phyloP scores from a whole-genome alignment of 2,888 invertebrate genomes.

The Drosophila trichaetosa region DNA sequence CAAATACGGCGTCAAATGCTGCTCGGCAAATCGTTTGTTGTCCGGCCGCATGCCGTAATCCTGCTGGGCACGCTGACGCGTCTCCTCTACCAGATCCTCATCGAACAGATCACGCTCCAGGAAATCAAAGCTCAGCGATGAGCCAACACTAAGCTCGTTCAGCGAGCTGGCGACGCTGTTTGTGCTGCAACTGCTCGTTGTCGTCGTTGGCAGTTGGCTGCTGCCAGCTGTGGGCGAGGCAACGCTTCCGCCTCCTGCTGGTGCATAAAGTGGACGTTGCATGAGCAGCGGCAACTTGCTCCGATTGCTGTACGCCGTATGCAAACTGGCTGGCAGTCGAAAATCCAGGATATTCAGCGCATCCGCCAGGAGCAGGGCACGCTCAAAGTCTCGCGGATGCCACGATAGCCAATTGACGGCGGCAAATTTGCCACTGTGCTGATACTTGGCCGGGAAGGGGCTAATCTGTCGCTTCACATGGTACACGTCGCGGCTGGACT shows the following conservation, averaged over 20 bases:
- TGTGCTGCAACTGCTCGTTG: conserved; percentile 57
- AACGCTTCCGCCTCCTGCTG: conserved; percentile 41
- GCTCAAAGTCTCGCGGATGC: conserved; percentile 91
- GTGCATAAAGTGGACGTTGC: conserved; percentile 72
- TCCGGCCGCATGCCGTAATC: conserved; percentile 92
- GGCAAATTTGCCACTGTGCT: conserved; percentile 72
- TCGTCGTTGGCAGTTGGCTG: conserved; percentile 37
- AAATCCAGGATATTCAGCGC: conserved; percentile 82
- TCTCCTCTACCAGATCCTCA: conserved; percentile 84
- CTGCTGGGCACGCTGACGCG: conserved; percentile 88
- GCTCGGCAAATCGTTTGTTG: conserved; percentile 91
- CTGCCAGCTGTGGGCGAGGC: conserved; percentile 56
- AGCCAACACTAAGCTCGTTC: conserved; percentile 58
- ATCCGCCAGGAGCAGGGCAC: conserved; percentile 82
- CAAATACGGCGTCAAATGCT: conserved; percentile 90
- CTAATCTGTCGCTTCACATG: conserved; percentile 90
- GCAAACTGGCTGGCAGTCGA: conserved; percentile 81
- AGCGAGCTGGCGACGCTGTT: conserved; percentile 56
- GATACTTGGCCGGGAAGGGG: conserved; percentile 80
- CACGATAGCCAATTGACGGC: conserved; percentile 92
- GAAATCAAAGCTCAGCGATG: conserved; percentile 71
- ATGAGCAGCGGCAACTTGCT: conserved; percentile 80
- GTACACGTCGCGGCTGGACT: conserved; percentile 90
- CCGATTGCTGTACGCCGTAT: conserved; percentile 82
- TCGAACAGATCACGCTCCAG: conserved; percentile 73